A percentile compares a stretch with the other conserved stretches of the same genome.
These are phyloP conservation scores for Crambe crambe DNA, from an alignment of 37 sponge, comb jelly and placozoan genomes.

Conservation along the genomic window DNA sequence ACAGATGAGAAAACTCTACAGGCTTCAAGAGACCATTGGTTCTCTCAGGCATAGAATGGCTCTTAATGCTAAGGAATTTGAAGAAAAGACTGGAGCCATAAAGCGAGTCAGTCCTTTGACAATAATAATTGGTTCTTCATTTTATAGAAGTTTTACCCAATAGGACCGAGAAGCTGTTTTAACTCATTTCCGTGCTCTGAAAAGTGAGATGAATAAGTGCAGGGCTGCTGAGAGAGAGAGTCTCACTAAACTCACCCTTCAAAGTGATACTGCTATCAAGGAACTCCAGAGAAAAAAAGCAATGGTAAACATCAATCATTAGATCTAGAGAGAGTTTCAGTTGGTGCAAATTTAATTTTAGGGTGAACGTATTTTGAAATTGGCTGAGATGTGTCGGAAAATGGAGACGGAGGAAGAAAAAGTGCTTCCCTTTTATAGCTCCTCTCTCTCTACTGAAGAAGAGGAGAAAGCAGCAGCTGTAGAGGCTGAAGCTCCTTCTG, in stretches of 20 bases:
- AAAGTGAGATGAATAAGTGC: conserved; percentile 84
- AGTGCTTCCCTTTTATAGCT: conserved; percentile 92
- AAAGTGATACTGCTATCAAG: conserved; percentile 83
- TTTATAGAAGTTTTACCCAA: not conserved
- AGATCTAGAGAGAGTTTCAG: not conserved
- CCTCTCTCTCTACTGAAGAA: conserved; percentile 81
- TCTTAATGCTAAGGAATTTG: conserved; percentile 76
- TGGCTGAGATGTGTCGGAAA: conserved; percentile 96
- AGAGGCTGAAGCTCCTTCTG: conserved; percentile 51
- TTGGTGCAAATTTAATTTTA: conserved; percentile 8
- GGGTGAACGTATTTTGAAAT: conserved; percentile 78
- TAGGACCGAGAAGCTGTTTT: conserved; percentile 81
- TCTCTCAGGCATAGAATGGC: conserved; percentile 76
- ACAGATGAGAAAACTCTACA: conserved; percentile 92
- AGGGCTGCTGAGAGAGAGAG: conserved; percentile 83
- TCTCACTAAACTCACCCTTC: conserved; percentile 88
- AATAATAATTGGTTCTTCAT: not conserved
- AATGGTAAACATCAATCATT: conserved; percentile 35
- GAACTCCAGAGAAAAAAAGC: conserved; percentile 61
- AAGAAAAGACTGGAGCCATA: conserved; percentile 54
- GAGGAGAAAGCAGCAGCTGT: conserved; percentile 51
- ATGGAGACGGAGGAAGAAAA: conserved; percentile 99
- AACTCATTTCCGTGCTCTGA: conserved; percentile 78
- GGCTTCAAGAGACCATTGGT: conserved; percentile 63
- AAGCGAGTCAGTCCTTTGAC: conserved; percentile 40